Conservation (phyloP, 2,888 invertebrate species). For the Dryadula phaetusa region DNA sequence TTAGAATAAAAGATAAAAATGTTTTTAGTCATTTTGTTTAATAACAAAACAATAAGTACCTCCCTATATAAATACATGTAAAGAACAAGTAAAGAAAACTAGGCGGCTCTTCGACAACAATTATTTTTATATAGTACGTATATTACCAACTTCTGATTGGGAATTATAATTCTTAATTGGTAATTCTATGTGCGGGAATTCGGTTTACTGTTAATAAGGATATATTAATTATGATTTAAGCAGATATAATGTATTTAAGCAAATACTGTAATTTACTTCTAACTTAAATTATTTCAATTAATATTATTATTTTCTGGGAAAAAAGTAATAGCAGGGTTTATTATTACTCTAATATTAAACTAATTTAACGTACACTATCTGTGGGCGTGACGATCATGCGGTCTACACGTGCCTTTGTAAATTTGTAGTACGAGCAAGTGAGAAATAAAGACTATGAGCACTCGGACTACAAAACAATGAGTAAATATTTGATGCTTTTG, state of each 20-base stretch:
- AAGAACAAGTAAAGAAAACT: too few species aligned
- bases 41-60: too few species aligned
- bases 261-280: not conserved
- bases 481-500: not conserved
- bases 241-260: not conserved
- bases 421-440: conserved; percentile 50
- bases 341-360: conserved; percentile 28
- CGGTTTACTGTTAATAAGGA: too few species aligned
- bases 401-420: conserved; percentile 60
- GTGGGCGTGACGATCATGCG: conserved; percentile 57
- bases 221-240: too few species aligned
- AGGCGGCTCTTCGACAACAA: too few species aligned
- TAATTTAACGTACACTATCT: conserved; percentile 46
- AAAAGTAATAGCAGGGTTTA: not conserved
- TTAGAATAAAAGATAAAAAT: conserved; percentile 61
- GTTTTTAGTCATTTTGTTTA: too few species aligned
- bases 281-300: not conserved
- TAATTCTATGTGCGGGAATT: too few species aligned
- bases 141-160: too few species aligned
- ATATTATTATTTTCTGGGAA: too few species aligned
- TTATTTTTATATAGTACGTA: too few species aligned
- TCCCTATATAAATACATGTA: too few species aligned
- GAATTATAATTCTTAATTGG: too few species aligned
- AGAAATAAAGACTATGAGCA: not conserved
- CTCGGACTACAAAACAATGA: not conserved